phyloP scores from a whole-genome alignment of 2,113 vertebrate genomes.

The Cyanoderma ruficeps region DNA sequence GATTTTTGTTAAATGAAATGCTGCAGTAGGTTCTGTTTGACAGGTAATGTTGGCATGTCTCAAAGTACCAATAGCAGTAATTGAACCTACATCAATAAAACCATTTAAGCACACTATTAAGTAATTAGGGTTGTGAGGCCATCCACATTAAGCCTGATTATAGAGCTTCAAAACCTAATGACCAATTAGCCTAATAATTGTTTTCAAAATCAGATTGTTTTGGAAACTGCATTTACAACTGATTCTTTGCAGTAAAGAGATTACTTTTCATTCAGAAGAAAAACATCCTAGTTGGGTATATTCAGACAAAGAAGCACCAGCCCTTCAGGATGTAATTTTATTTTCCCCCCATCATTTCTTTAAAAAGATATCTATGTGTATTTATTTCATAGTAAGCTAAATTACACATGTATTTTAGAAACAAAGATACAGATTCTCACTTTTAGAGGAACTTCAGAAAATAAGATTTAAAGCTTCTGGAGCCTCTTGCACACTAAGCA shows the following conservation, averaged over 20 bases:
- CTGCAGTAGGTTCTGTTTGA: background rate
- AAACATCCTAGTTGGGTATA: background rate
- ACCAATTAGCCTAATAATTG: slow-evolving; percentile 7
- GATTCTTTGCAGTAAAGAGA: background rate
- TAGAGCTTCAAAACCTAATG: background rate
- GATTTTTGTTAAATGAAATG: background rate
- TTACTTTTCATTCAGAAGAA: background rate
- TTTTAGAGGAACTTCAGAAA: background rate
- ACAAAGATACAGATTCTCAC: background rate
- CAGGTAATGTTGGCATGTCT: background rate
- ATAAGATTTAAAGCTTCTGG: background rate
- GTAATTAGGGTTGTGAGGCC: slow-evolving; percentile 4
- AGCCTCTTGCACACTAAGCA: background rate
- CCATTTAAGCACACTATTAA: background rate
- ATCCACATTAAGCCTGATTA: background rate
- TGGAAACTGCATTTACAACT: background rate
- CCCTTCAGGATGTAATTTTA: background rate
- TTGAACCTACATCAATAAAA: background rate
- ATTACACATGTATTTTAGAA: background rate
- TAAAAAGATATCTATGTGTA: background rate
- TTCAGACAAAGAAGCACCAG: background rate
- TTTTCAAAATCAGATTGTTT: background rate
- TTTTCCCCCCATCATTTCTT: background rate
- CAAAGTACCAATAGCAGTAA: background rate
- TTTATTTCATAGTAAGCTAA: background rate